phyloP scores from a whole-genome alignment of 1,140 invertebrate genomes.

The Nasonia longicornis region DNA sequence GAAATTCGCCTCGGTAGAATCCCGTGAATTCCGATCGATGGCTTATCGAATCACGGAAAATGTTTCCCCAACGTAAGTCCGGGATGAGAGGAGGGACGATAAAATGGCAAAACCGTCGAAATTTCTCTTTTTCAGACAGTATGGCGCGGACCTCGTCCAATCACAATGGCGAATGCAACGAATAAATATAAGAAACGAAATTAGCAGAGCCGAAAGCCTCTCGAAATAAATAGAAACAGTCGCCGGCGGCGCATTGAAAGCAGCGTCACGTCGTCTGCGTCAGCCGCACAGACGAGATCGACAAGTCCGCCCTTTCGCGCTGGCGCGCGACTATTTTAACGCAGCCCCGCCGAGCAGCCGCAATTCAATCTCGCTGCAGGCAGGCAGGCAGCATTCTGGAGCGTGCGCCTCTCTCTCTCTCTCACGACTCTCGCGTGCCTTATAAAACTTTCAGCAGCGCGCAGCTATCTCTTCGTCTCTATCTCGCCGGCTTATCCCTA shows the following conservation, averaged over 20 bases:
- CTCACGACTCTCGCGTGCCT: constrained; percentile 38
- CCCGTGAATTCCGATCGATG: too few species aligned
- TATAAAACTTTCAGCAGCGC: constrained; percentile 45
- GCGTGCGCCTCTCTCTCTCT: constrained; percentile 28
- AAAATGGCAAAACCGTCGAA: too few species aligned
- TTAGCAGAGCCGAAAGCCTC: neutral
- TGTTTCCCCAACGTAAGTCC: too few species aligned
- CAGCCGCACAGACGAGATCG: neutral
- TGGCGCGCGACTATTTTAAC: constrained; percentile 39
- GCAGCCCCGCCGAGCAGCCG: neutral
- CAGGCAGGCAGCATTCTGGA: constrained; percentile 5
- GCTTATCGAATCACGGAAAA: too few species aligned
- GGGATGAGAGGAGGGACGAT: too few species aligned
- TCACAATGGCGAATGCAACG: neutral
- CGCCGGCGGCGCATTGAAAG: neutral
- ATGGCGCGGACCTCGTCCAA: neutral
- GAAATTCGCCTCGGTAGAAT: too few species aligned
- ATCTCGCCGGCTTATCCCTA: neutral
- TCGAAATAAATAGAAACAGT: neutral
- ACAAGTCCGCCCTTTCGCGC: constrained; percentile 5
- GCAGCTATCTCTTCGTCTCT: constrained; percentile 11
- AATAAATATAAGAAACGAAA: neutral
- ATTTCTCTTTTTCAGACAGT: too few species aligned
- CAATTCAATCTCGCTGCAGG: constrained; percentile 27
- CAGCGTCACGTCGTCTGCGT: constrained; percentile 11